These are phyloP conservation scores for Brachyptera putata DNA, from an alignment of 2,888 invertebrate species.

Conservation along the genomic window DNA sequence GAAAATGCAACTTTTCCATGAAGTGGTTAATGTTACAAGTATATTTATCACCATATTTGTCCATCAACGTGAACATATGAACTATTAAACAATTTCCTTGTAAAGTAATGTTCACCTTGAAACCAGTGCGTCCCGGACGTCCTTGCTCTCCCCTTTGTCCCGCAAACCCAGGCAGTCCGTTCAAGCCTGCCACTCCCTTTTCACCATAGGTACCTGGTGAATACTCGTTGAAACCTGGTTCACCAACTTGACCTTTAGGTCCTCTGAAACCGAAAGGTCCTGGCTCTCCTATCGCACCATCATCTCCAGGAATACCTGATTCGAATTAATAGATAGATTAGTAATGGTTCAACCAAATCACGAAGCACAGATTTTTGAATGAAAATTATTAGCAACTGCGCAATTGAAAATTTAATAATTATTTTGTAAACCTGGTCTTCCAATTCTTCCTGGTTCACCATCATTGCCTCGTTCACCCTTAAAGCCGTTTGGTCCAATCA, in stretches of 20 bases:
- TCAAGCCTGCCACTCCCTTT: conserved; percentile 47
- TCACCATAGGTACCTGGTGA: conserved; percentile 45
- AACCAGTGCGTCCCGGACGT: conserved; percentile 53
- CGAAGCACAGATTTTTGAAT: too few relatives aligned
- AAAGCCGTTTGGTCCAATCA: conserved; percentile 36
- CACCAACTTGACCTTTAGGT: conserved; percentile 50
- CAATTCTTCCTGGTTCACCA: conserved; percentile 39
- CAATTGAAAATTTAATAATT: too few relatives aligned
- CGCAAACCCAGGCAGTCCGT: conserved; percentile 45
- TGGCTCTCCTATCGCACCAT: conserved; percentile 37
- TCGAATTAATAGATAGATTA: not conserved
- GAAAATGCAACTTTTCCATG: too few relatives aligned
- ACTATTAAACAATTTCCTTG: too few relatives aligned
- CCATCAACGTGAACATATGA: not conserved
- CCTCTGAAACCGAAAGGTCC: conserved; percentile 47
- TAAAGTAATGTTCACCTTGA: conserved; percentile 23
- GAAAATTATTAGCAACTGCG: too few relatives aligned
- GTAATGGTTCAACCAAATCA: too few relatives aligned
- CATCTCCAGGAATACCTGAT: conserved; percentile 51
- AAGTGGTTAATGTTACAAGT: too few relatives aligned
- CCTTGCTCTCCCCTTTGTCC: conserved; percentile 54
- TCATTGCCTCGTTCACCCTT: conserved; percentile 36
- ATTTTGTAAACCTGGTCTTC: conserved; percentile 37
- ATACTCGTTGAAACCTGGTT: conserved; percentile 44
- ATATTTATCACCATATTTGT: conserved; percentile 34